A percentile compares a stretch with the other conserved stretches of the same genome.
Evolutionary conservation across 1,140 invertebrate species (phyloP).

Genomic region (Drosophila malerkotliana): DNA sequence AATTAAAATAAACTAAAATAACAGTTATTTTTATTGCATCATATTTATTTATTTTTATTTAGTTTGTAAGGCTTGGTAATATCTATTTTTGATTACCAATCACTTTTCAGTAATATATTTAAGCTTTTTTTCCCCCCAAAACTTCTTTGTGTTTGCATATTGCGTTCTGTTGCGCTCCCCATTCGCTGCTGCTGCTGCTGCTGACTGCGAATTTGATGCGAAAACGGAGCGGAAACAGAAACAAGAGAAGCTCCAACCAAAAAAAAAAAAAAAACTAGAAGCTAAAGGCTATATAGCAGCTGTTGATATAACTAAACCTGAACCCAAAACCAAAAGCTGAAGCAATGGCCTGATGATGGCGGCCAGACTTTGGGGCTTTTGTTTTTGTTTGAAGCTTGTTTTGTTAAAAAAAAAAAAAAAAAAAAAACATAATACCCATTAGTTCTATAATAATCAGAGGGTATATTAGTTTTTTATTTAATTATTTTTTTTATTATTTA

Average conservation of each 20-base stretch:
- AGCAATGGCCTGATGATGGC: slow-evolving; percentile 35
- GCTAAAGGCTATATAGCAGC: slow-evolving; percentile 14
- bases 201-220: slow-evolving; percentile 5
- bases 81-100: too few relatives aligned
- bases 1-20: too few relatives aligned
- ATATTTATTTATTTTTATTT: not conserved
- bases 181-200: slow-evolving; percentile 1
- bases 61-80: too few relatives aligned
- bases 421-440: slow-evolving; percentile 1
- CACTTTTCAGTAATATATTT: not conserved
- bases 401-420: slow-evolving; percentile 7
- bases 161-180: slow-evolving; percentile 8
- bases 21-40: too few relatives aligned
- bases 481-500: not conserved
- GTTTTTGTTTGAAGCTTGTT: slow-evolving; percentile 22
- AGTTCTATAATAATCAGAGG: not conserved
- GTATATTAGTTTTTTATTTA: not conserved
- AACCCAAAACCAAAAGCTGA: slow-evolving; percentile 12
- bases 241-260: slow-evolving; percentile 13
- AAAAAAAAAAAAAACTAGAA: slow-evolving; percentile 10
- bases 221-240: slow-evolving; percentile 8
- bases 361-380: slow-evolving; percentile 31
- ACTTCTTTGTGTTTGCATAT: slow-evolving; percentile 36
- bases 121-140: not conserved
- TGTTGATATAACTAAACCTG: not conserved